Evolutionary conservation across 2,888 invertebrate genomes (phyloP).

Genomic region (Julus scanicus): DNA sequence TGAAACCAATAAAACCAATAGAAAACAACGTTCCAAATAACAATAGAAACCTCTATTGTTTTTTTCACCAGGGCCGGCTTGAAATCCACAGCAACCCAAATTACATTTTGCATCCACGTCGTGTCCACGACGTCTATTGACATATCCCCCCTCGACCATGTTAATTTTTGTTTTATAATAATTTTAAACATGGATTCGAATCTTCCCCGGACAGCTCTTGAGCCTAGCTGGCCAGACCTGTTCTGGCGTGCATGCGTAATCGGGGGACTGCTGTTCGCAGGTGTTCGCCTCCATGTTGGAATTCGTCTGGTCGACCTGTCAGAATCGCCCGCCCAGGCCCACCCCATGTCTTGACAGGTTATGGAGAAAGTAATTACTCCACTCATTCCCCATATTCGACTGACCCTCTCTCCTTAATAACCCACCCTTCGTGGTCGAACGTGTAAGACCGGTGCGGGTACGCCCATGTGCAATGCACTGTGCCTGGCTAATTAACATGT

Average conservation of each 20-base stretch:
- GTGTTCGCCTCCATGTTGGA: not conserved
- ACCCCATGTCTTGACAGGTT: not conserved
- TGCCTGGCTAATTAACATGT: not conserved
- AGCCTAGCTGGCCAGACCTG: no score
- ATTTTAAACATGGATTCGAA: slow-evolving; percentile 1
- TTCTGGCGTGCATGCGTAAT: no score
- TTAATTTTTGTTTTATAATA: not conserved
- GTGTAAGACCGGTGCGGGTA: not conserved
- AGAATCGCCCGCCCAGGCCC: not conserved
- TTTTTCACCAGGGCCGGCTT: no score
- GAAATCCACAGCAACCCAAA: not conserved
- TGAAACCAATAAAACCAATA: no score
- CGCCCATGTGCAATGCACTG: no score
- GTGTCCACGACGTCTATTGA: not conserved
- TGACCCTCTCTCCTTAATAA: not conserved
- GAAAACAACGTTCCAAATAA: no score
- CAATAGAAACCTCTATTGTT: no score
- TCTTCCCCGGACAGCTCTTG: not conserved
- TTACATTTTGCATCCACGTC: not conserved
- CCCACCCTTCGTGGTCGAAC: not conserved
- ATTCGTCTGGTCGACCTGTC: not conserved
- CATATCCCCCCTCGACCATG: not conserved
- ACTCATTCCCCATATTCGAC: not conserved
- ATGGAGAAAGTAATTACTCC: not conserved
- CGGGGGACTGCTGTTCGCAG: not conserved